These are phyloP conservation scores for Hestina assimilis DNA, from an alignment of 1,140 invertebrate species.

Conservation along the genomic window DNA sequence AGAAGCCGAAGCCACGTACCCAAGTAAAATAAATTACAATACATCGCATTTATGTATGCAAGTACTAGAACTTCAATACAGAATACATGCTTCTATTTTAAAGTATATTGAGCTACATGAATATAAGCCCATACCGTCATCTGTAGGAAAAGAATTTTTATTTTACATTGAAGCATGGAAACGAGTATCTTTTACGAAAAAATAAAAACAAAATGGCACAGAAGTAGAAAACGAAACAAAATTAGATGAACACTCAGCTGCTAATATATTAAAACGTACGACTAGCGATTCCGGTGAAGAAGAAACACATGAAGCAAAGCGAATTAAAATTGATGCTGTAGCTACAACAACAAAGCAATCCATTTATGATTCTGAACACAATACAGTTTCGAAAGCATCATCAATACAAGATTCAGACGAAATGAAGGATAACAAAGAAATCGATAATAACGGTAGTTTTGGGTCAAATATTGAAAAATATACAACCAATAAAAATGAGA, in stretches of 20 bases:
- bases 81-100: conserved; percentile 90
- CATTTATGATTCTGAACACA: conserved; percentile 66
- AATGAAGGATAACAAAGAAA: conserved; percentile 18
- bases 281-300: conserved; percentile 69
- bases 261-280: conserved; percentile 68
- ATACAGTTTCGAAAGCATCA: conserved; percentile 40
- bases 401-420: conserved; percentile 4
- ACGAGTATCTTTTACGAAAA: conserved; percentile 63
- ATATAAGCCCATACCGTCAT: conserved; percentile 69
- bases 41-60: conserved; percentile 92
- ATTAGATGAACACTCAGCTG: conserved; percentile 44
- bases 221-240: conserved; percentile 41
- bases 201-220: conserved; percentile 48
- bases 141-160: conserved; percentile 69
- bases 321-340: conserved; percentile 60
- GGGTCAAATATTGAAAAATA: conserved; percentile 12
- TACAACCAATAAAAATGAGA: conserved; percentile 21
- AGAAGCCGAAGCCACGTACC: conserved; percentile 91
- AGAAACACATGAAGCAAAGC: conserved; percentile 60
- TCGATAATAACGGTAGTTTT: conserved; percentile 10
- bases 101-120: conserved; percentile 89
- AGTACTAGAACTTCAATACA: conserved; percentile 90
- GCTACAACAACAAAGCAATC: conserved; percentile 70
- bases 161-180: conserved; percentile 66
- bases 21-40: conserved; percentile 90